Conservation (phyloP, 2,888 invertebrate species). For the Altica lythri region DNA sequence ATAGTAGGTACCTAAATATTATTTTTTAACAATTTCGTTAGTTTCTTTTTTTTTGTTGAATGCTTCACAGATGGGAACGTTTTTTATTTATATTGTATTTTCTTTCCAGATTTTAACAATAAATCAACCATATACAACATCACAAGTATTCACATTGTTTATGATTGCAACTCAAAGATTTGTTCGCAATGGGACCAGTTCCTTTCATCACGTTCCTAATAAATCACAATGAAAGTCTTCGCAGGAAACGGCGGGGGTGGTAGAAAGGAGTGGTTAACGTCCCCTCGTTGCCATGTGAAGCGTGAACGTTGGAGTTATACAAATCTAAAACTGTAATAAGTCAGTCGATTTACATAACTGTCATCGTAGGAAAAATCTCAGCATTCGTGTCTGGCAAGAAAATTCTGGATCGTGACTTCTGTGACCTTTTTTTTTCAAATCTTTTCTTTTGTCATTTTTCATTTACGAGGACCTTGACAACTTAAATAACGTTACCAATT, state of each 20-base stretch:
- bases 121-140: no score
- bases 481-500: no score
- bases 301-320: conserved; percentile 37
- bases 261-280: conserved; percentile 9
- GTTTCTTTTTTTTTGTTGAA: no score
- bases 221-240: conserved; percentile 41
- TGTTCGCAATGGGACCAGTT: conserved; percentile 1
- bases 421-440: conserved; percentile 29
- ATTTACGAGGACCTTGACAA: no score
- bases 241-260: conserved; percentile 1
- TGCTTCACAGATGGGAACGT: no score
- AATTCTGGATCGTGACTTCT: conserved; percentile 28
- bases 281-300: conserved; percentile 25
- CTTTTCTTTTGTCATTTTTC: no score
- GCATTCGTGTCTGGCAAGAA: conserved; percentile 36
- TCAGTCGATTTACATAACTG: conserved; percentile 46
- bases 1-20: no score
- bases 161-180: not conserved
- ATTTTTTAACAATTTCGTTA: no score
- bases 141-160: conserved; percentile 1
- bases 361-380: conserved; percentile 37
- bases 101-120: no score
- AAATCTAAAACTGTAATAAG: conserved; percentile 45
- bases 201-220: conserved; percentile 36
- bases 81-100: no score